Evolutionary conservation across 2,113 vertebrate genomes (phyloP), one percentile per base, ranked within the genome.

Genomic region (Ptilorrhoa leucosticta): DNA sequence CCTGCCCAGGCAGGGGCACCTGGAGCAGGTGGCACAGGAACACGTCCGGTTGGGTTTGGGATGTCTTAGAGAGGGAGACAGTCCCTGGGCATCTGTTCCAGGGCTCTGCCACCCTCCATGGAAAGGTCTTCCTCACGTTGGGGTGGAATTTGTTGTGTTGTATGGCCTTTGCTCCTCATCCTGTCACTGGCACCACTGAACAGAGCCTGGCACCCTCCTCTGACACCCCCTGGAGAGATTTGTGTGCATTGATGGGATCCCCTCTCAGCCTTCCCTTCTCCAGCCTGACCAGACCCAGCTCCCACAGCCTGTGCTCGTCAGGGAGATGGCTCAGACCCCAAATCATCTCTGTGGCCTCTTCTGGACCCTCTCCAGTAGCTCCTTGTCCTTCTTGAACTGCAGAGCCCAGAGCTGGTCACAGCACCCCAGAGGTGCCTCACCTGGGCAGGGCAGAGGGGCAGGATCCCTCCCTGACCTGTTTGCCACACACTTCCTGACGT

Each of bases 11-110:
- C 22, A 80, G 50, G 26, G 31, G 7, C 50, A 22, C 23, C 15
- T n/a, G 53, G 33, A 81, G 45, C 15, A 14, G 44, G 23, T 8
- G 37, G n/a, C 45, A 68, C 45, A 75, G 45, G 28, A 30, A 26
- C 9, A 24, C 0, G 0, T 30, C 24, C 53, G 26, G 47, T 3
- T 53, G 45, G 30, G 28, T 40, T 47, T 68, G 39, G 39, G 18
- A 35, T 40, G 39, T 18, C n/a, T 47, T 40, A 53, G 61, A 53
- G 24, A 82, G 10, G 33, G 15, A 21, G 4, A n/a, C 4, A 50
- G 22, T 45, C 28, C 33, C 51, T 45, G 16, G 20, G 45, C 15
- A 45, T 6, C 37, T 60, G 11, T 26, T 26, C 17, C 33, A 58
- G 53, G n/a, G 11, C n/a, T 66, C 45, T 82, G 37, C 11, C 61